Conservation (phyloP, 2,113 vertebrate species). For the Protomyctophum bolini region DNA sequence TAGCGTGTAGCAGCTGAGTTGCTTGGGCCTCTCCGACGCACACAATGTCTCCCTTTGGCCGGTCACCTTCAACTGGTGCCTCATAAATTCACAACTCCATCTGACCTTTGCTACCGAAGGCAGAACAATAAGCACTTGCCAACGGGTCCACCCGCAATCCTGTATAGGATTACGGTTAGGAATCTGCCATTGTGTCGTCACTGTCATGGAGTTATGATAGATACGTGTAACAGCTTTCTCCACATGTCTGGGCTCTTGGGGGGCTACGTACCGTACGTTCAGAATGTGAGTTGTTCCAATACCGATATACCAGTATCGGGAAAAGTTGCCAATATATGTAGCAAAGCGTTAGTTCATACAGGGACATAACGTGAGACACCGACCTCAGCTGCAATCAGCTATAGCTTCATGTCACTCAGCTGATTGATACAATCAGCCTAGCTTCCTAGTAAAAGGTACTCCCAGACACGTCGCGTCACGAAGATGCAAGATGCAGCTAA, state of each 20-base stretch:
- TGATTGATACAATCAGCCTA: too few species aligned
- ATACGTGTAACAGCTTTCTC: not conserved
- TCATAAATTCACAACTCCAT: slow-evolving; percentile 47
- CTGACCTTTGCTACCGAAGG: slow-evolving; percentile 34
- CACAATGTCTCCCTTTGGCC: slow-evolving; percentile 17
- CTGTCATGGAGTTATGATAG: slow-evolving; percentile 15
- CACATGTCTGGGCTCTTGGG: not conserved
- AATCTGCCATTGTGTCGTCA: slow-evolving; percentile 18
- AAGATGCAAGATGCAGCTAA: too few species aligned
- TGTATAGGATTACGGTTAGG: slow-evolving; percentile 37
- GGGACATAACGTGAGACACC: too few species aligned
- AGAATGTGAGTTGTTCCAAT: not conserved
- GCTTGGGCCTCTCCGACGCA: not conserved
- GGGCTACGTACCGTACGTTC: too few species aligned
- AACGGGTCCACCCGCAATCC: slow-evolving; percentile 16
- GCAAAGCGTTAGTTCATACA: too few species aligned
- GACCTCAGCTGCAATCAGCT: too few species aligned
- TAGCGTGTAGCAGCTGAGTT: slow-evolving; percentile 24
- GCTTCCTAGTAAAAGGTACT: too few species aligned
- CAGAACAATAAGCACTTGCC: slow-evolving; percentile 24
- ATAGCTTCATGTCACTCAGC: too few species aligned
- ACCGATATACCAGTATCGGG: too few species aligned
- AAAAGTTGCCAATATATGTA: too few species aligned
- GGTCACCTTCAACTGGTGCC: slow-evolving; percentile 35
- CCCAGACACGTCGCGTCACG: too few species aligned